Conservation (phyloP, 2,113 vertebrate species). For the Apus apus region DNA sequence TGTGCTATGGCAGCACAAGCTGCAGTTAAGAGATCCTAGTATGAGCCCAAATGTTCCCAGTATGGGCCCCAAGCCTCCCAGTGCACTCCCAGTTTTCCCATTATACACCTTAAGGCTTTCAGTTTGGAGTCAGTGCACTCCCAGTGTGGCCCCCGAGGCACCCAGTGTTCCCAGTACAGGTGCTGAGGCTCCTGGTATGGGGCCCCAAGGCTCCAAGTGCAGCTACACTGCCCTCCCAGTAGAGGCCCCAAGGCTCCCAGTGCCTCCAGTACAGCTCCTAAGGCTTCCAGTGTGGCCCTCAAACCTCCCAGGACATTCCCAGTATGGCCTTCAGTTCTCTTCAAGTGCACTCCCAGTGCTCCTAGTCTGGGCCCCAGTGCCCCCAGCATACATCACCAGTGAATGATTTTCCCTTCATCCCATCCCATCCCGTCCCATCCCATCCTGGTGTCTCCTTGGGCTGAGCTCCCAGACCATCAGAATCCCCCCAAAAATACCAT, state of each 20-base stretch:
- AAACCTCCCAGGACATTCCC: too few relatives aligned
- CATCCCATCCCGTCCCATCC: too few relatives aligned
- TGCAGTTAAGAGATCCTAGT: not conserved
- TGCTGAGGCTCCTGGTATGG: too few relatives aligned
- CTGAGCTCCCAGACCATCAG: fast-evolving
- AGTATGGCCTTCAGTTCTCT: not conserved
- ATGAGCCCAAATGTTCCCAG: not conserved
- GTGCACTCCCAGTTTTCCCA: not conserved
- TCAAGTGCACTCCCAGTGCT: not conserved
- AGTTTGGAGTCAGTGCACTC: not conserved
- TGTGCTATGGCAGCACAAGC: not conserved
- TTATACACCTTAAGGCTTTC: too few relatives aligned
- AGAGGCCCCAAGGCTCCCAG: not conserved
- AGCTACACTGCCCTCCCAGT: not conserved
- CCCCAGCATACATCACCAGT: not conserved
- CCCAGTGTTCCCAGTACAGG: fast-evolving
- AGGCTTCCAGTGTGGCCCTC: not conserved
- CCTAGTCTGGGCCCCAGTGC: not conserved
- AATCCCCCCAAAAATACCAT: not conserved
- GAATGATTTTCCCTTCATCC: fast-evolving
- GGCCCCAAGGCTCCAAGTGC: not conserved
- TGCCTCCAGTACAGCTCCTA: not conserved
- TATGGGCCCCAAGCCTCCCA: too few relatives aligned
- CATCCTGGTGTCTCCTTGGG: fast-evolving
- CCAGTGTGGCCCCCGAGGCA: fast-evolving